A percentile compares a stretch with the other conserved stretches of the same genome.
Evolutionary conservation across 1,140 invertebrate species (phyloP).

Genomic region (Habropoda laboriosa): DNA sequence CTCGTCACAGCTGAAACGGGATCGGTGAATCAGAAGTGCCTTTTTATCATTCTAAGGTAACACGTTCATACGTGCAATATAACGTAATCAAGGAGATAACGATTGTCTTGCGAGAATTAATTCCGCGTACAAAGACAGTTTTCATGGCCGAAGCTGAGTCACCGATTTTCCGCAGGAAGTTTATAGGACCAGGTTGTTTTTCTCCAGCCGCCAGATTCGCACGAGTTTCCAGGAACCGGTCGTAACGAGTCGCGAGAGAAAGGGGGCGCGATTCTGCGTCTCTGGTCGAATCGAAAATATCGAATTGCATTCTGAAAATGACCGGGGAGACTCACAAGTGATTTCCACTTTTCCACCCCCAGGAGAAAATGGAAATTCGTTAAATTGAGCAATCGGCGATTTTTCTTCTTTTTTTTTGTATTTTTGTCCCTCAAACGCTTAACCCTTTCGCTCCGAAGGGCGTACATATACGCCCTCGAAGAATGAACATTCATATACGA

Average conservation of each 20-base stretch:
- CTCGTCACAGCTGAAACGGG: neutral
- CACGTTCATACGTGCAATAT: neutral
- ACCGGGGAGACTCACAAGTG: no score
- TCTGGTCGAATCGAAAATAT: constrained; percentile 5
- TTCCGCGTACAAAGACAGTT: neutral
- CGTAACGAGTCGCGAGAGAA: neutral
- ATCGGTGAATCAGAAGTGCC: neutral
- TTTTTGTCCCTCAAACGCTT: no score
- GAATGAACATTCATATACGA: no score
- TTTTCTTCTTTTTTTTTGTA: no score
- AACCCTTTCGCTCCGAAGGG: no score
- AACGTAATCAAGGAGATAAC: neutral
- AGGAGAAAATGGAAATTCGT: no score
- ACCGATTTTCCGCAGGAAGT: constrained; percentile 1
- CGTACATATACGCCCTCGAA: no score
- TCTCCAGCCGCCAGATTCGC: neutral
- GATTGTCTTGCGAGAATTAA: neutral
- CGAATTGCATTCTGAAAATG: no score
- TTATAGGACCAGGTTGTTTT: neutral
- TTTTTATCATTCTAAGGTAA: constrained; percentile 7
- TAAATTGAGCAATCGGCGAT: no score
- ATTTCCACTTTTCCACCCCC: no score
- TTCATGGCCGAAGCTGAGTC: neutral
- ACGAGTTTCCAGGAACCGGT: neutral
- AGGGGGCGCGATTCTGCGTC: neutral